These are phyloP conservation scores for Danio aesculapii DNA, from an alignment of 2,797 vertebrate genomes.

Conservation along the genomic window DNA sequence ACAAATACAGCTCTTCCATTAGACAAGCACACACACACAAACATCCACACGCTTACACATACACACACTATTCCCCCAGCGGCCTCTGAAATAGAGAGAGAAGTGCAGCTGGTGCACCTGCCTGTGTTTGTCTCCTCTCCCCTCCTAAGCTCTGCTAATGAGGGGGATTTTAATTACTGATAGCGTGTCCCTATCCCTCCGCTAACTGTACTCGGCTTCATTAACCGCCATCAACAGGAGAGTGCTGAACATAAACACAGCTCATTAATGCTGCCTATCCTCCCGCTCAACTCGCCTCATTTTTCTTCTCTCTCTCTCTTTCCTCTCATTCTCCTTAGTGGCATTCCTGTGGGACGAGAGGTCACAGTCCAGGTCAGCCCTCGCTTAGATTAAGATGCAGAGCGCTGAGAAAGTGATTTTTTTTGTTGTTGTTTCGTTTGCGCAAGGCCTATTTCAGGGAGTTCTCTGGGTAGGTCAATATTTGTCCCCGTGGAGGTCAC, in stretches of 20 bases:
- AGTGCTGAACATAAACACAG: constrained; percentile 82
- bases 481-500: constrained; percentile 55
- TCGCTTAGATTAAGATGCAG: constrained; percentile 67
- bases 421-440: constrained; percentile 54
- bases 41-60: constrained; percentile 19
- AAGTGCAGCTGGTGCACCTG: constrained; percentile 64
- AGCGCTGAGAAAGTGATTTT: constrained; percentile 58
- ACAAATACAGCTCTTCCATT: constrained; percentile 42
- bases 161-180: constrained; percentile 78
- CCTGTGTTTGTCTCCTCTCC: constrained; percentile 60
- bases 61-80: constrained; percentile 31
- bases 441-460: constrained; percentile 46
- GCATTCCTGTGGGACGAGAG: constrained; percentile 68
- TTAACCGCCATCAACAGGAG: constrained; percentile 81
- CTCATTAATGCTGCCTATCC: constrained; percentile 76
- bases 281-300: constrained; percentile 50
- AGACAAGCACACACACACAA: constrained; percentile 35
- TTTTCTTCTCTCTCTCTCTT: constrained; percentile 33
- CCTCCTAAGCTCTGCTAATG: constrained; percentile 76
- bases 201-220: constrained; percentile 81
- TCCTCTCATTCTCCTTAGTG: constrained; percentile 65
- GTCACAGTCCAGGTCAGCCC: constrained; percentile 71
- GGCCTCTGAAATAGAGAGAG: constrained; percentile 49
- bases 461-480: constrained; percentile 55
- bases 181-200: constrained; percentile 73